Conservation (phyloP, 1,140 invertebrate species). For the Penaeus vannamei region DNA sequence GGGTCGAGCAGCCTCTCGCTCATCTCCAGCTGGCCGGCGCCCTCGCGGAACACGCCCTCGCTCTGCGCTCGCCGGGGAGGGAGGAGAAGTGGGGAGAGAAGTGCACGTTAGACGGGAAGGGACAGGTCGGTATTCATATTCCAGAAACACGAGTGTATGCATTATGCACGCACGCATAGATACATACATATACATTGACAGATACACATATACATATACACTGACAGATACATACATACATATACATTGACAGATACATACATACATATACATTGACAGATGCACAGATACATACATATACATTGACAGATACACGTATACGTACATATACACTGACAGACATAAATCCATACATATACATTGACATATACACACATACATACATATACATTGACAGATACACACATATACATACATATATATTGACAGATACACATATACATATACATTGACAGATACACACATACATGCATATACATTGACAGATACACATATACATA, state of each 20-base stretch:
- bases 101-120: too few species aligned
- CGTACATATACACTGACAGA: too few species aligned
- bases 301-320: background rate
- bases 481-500: conserved; percentile 18
- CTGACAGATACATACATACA: background rate
- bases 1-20: conserved; percentile 49
- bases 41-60: background rate
- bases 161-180: background rate
- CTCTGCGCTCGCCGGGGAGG: conserved; percentile 28
- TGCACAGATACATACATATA: background rate
- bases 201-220: conserved; percentile 3
- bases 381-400: too few species aligned
- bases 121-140: background rate
- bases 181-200: conserved; percentile 5
- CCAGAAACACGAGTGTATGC: background rate
- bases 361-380: too few species aligned
- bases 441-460: background rate
- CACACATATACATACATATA: background rate
- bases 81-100: too few species aligned
- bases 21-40: conserved; percentile 22
- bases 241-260: background rate
- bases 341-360: too few species aligned
- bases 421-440: background rate
- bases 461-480: background rate
- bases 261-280: background rate